Evolutionary conservation across 2,113 vertebrate genomes (phyloP).

Genomic region (Australoheros scitulus): DNA sequence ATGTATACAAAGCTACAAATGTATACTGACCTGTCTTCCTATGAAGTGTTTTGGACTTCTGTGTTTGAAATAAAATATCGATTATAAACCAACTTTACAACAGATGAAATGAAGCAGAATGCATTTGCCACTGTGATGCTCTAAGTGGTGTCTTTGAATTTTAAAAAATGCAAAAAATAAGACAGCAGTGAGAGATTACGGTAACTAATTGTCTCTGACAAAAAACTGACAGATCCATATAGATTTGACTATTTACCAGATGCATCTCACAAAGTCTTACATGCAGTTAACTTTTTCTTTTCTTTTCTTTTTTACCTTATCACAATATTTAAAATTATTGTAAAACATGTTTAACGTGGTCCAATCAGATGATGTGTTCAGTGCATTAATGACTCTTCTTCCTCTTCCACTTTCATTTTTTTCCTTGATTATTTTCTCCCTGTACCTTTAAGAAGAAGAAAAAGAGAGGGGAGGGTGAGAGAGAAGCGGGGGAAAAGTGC

Average conservation of each 20-base stretch:
- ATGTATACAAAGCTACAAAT: neutral
- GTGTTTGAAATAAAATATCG: neutral
- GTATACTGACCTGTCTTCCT: too few species aligned
- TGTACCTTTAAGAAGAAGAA: slow-evolving; percentile 64
- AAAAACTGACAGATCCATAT: neutral
- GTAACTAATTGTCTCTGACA: neutral
- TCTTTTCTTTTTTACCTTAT: neutral
- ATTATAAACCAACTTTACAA: neutral
- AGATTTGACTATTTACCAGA: neutral
- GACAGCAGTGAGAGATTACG: too few species aligned
- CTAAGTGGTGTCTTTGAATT: neutral
- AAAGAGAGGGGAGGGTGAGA: slow-evolving; percentile 13
- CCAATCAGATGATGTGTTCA: neutral
- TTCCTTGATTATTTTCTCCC: neutral
- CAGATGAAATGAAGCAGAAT: neutral
- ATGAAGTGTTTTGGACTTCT: too few species aligned
- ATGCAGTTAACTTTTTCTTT: neutral
- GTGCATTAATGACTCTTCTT: neutral
- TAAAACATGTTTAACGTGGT: neutral
- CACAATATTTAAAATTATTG: neutral
- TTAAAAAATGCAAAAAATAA: neutral
- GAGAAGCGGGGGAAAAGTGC: slow-evolving; percentile 43
- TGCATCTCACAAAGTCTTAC: neutral
- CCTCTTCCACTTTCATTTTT: neutral
- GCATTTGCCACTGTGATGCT: neutral